These are phyloP conservation scores for Sarcophaga bullata DNA, from an alignment of 1,140 invertebrate genomes.

Conservation along the genomic window DNA sequence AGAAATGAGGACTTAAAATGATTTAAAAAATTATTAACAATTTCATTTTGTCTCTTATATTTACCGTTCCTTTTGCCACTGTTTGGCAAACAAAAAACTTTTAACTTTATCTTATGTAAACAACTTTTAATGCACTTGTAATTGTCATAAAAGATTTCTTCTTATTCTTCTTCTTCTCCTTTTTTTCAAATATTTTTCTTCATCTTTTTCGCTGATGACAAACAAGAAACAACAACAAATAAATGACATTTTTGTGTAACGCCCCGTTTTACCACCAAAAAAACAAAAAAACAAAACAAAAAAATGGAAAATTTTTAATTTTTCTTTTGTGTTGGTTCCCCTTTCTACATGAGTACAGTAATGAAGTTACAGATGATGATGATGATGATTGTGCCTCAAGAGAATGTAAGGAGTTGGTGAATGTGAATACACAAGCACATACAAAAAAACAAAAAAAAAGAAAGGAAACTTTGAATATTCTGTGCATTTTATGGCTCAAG, in stretches of 20 bases:
- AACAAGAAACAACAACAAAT: conserved; percentile 5
- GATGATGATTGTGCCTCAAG: conserved; percentile 25
- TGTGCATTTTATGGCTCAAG: conserved; percentile 41
- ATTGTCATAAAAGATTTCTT: conserved; percentile 39
- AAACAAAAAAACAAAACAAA: background rate
- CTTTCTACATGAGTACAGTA: background rate
- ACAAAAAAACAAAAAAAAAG: no score
- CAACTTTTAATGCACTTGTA: conserved; percentile 36
- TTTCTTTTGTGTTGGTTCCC: background rate
- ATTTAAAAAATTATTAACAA: conserved; percentile 37
- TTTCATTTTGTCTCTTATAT: background rate
- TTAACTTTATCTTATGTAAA: conserved; percentile 13
- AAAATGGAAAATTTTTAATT: background rate
- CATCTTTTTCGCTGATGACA: background rate
- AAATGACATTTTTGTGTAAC: conserved; percentile 15
- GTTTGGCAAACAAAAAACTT: no score
- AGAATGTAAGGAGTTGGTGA: background rate
- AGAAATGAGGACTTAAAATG: conserved; percentile 27
- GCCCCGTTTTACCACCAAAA: background rate
- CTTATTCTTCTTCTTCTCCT: background rate
- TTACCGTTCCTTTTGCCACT: background rate
- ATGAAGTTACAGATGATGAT: background rate
- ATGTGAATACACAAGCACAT: background rate
- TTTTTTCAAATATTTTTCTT: background rate
- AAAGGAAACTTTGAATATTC: conserved; percentile 30